Base-by-base conservation (phyloP, 2,888 invertebrate species). In the Tipula lateralis region DNA sequence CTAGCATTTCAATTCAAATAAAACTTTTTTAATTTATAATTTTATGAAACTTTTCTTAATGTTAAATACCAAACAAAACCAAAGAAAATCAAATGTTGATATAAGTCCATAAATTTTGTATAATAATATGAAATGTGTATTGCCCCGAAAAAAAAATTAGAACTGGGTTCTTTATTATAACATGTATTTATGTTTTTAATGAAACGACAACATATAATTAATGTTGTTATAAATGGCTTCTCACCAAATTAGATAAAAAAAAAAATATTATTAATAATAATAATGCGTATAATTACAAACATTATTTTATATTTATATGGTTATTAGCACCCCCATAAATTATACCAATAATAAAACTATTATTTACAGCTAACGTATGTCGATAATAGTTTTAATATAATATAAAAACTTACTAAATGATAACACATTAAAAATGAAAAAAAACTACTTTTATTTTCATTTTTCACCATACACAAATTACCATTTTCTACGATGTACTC, bases 341-440 rank as follows among this genome's bases (percentile, higher is more conserved):
- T 66, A 66, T 66, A 66, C 3, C 66, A 24, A 66, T 66, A 66
- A 19, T 66, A 24, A 66, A 66, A 66, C 66, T 66, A 66, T 66
- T 66, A 66, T 66, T 66, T 66, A 66, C 66, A 66, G 66, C 12
- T 66, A 66, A 66, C 66, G 66, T 66, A 66, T 66, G 66, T 66
- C 66, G 66, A 66, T 66, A 66, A 66, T 66, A 66, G 66, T 66
- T 66, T 66, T 66, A 66, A 66, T 66, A 24, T 66, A 1, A 66
- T 66, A 50, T n/a, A 24, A 66, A 66, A 66, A 24, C 66, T 66
- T 66, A 24, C 66, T 66, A 66, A 66, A 66, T 66, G 66, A 66
- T 24, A 24, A 12, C 24, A 66, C 66, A 66, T 66, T 66, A 66
- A 66, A 66, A n/a, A 39, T 39, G 13, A 39, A 24, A 66, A 44